Conservation (phyloP, 2,797 vertebrate species). For the Micropoecilia bifurca region DNA sequence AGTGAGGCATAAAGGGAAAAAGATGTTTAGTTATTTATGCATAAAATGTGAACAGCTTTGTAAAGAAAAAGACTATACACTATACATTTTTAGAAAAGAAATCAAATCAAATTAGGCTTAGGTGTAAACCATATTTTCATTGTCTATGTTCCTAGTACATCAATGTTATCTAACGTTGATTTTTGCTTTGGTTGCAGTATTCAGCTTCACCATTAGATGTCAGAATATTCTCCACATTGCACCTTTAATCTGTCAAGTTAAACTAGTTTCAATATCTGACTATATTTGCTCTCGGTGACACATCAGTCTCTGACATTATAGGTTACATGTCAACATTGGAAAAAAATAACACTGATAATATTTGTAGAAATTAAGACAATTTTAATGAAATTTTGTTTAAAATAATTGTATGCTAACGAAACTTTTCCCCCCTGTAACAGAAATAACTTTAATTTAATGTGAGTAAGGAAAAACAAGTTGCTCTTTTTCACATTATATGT, state of each 20-base stretch:
- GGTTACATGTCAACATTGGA: not conserved
- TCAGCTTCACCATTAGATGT: not conserved
- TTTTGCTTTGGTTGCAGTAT: not conserved
- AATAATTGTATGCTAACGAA: too few relatives aligned
- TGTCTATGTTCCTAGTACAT: not conserved
- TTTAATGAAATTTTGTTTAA: rapidly evolving
- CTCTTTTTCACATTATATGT: not conserved
- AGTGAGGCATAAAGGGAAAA: conserved; percentile 15
- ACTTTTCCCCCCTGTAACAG: not conserved
- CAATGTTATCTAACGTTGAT: not conserved
- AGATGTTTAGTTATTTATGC: not conserved
- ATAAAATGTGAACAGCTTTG: not conserved
- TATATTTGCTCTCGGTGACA: not conserved
- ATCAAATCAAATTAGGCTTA: not conserved
- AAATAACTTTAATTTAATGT: not conserved
- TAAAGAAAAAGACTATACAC: not conserved
- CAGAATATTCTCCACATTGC: not conserved
- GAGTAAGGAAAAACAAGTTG: too few relatives aligned
- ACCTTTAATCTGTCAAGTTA: not conserved
- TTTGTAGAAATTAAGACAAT: too few relatives aligned
- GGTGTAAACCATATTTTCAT: not conserved
- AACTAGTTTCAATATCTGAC: not conserved
- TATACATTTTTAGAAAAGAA: not conserved
- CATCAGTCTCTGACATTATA: not conserved
- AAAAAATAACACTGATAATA: not conserved